These are phyloP conservation scores for Coranthus polyacanthus DNA, from an alignment of 2,797 vertebrate species.

Conservation along the genomic window DNA sequence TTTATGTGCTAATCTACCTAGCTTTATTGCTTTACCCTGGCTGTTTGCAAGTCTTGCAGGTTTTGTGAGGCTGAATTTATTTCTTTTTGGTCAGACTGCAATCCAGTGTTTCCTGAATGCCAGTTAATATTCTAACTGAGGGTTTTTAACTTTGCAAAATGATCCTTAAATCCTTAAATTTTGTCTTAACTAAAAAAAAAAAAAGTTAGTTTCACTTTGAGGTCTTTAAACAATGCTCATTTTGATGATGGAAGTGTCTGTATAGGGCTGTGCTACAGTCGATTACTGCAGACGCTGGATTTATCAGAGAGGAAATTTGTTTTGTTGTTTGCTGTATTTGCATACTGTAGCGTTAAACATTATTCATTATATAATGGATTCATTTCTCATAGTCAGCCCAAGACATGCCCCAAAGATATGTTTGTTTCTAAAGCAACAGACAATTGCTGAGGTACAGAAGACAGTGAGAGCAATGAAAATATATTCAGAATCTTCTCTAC, in stretches of 20 bases:
- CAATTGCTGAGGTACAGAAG: constrained; percentile 59
- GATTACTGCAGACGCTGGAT: constrained; percentile 14
- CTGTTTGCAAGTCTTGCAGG: constrained; percentile 53
- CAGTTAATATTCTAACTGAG: constrained; percentile 41
- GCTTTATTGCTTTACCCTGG: constrained; percentile 56
- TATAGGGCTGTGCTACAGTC: not conserved
- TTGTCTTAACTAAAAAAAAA: constrained; percentile 7
- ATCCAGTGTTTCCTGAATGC: constrained; percentile 28
- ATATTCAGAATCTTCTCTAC: constrained; percentile 49
- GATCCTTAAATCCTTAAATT: constrained; percentile 25
- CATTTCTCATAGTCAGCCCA: constrained; percentile 62
- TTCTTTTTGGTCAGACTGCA: constrained; percentile 41
- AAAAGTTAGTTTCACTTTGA: constrained; percentile 13
- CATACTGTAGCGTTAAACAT: constrained; percentile 56
- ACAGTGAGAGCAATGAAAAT: constrained; percentile 69
- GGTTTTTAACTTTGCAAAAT: constrained; percentile 20
- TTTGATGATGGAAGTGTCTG: not conserved
- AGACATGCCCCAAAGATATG: constrained; percentile 60
- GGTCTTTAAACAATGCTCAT: constrained; percentile 2
- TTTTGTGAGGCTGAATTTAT: constrained; percentile 44
- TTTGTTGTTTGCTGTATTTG: constrained; percentile 61
- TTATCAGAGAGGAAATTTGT: constrained; percentile 43
- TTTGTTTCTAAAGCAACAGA: constrained; percentile 69
- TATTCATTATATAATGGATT: constrained; percentile 64
- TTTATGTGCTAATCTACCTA: constrained; percentile 64